Base-by-base conservation (phyloP, 2,797 vertebrate species). In the Accipiter superciliosus region DNA sequence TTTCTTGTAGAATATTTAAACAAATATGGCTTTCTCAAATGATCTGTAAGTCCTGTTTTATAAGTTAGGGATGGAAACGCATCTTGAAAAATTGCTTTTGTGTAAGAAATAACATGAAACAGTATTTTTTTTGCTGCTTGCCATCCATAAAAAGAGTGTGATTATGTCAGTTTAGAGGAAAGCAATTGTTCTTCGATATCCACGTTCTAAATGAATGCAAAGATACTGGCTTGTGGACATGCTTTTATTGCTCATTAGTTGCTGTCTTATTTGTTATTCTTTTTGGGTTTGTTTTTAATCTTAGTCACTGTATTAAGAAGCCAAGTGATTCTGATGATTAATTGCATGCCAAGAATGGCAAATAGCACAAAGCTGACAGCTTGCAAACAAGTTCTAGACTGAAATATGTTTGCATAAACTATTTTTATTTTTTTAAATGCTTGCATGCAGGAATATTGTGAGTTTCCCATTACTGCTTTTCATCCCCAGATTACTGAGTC, bases 1-100 rank as follows among this genome's bases (percentile, higher is more conserved):
- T 71, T 96, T 81, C 70, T 53, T 65, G 82, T 50, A 69, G 20
- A 81, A 76, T 78, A 77, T 66, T 85, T 90, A 87, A 94, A 93
- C 44, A 90, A 90, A 76, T 89, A 16, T 80, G 80, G 6, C 29
- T 58, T 86, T 81, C 31, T 80, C 35, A 65, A 55, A 47, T 49
- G 26, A 65, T 70, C 42, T 73, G 10, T 15, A 81, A 83, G 66
- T 66, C 18, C 2, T 11, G 65, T 91, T 90, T 86, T 81, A 14
- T 42, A 66, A 39, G 24, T 67, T 70, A 28, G 28, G 33, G 26
- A 13, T 69, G 29, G 53, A 88, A 97, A 83, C 1, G 4, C 13
- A 13, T 71, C 35, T 49, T 62, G 42, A 90, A 70, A 39, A 39
- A 81, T 35, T 82, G 55, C 17, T 87, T 71, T 73, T 50, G 9